Evolutionary conservation across 2,797 vertebrate species (phyloP).

Genomic region (Pipistrellus nathusii): DNA sequence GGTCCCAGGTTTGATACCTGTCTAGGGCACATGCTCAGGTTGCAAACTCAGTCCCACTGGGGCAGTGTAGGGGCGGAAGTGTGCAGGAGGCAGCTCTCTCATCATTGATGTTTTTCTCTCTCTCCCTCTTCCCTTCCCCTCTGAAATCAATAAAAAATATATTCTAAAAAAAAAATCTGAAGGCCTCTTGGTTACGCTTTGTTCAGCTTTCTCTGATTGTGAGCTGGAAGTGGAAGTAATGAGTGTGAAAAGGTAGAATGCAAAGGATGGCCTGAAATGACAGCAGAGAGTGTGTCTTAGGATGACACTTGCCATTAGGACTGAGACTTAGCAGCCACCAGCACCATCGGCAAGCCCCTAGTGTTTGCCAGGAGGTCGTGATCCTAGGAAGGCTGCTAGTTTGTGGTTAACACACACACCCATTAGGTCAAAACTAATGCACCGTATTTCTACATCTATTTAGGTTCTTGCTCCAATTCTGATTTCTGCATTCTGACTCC

Average conservation of each 20-base stretch:
- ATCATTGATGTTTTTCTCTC: too few relatives aligned
- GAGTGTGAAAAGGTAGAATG: background rate
- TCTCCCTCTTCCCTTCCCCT: too few relatives aligned
- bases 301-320: background rate
- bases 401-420: background rate
- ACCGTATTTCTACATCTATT: background rate
- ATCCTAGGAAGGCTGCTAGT: background rate
- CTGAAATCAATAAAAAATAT: background rate
- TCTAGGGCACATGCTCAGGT: too few relatives aligned
- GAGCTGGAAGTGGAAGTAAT: background rate
- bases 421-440: background rate
- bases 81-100: too few relatives aligned
- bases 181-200: background rate
- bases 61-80: too few relatives aligned
- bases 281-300: background rate
- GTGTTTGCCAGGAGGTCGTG: background rate
- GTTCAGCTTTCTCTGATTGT: background rate
- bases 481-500: background rate
- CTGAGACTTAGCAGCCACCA: background rate
- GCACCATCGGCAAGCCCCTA: background rate
- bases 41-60: too few relatives aligned
- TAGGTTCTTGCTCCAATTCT: background rate
- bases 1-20: too few relatives aligned
- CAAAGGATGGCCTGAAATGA: background rate
- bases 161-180: background rate